Base-by-base conservation (phyloP, 1,140 invertebrate species). In the Battus philenor region DNA sequence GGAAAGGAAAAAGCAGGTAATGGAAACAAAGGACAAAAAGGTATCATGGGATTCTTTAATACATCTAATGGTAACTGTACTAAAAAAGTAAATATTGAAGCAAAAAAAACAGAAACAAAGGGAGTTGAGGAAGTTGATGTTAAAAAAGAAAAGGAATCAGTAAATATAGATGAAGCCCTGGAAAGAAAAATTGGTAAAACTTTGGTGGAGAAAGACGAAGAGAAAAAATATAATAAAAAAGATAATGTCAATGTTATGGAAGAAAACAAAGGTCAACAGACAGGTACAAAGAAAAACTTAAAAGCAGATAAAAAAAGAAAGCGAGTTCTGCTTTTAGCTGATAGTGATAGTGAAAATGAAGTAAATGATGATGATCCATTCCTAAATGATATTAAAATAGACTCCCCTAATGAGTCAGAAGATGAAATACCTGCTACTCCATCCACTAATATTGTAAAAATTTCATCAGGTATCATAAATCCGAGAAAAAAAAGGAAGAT, bases 401-500 rank as follows among this genome's bases (percentile, higher is more conserved):
- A 41, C 2, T 9, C 18, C 11, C 44, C 60, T 36, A 32, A 55
- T 39, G 71, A 73, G 11, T 83, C 78, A 16, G 82, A 86, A 31
- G 79, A 86, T 67, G 82, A 86, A 52, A 86, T 86, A 34, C 82
- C 82, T n/a, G 69, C 72, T 11, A 86, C 82, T 41, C 82, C 82
- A 20, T 51, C 55, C 15, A 43, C 50, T 10, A 69, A 68, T 45
- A 75, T 57, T 29, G 50, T 85, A 11, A 83, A 82, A 61, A 79
- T 83, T 33, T 76, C 76, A 39, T 74, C 76, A 39, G 76, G 74
- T 3, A 66, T 82, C 26, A 41, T 77, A 4, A 86, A 86, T 44
- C 78, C 82, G 18, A 82, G 69, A 43, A 86, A 86, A 44, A 63
- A 64, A 32, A 65, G 78, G 57, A 86, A 83, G 36, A 56, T 86